Evolutionary conservation across 2,888 invertebrate species (phyloP).

Genomic region (Protonemura montana): DNA sequence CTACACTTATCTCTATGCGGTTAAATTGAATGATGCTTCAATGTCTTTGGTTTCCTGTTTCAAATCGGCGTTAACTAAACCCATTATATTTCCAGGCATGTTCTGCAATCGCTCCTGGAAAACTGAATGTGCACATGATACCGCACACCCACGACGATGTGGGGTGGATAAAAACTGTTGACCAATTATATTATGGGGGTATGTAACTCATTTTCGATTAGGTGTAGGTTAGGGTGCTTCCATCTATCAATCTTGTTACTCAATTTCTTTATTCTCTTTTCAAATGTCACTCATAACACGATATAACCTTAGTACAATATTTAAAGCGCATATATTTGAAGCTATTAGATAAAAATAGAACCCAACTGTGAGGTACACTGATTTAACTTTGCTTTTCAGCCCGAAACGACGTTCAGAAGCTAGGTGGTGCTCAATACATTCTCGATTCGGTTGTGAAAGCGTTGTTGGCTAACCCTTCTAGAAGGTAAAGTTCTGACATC

Average conservation of each 20-base stretch:
- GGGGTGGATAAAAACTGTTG: constrained; percentile 93
- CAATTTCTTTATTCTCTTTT: too few relatives aligned
- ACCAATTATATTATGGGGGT: constrained; percentile 90
- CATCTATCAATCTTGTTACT: too few relatives aligned
- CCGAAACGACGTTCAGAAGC: constrained; percentile 69
- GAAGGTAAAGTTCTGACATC: neutral
- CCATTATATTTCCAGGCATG: constrained; percentile 67
- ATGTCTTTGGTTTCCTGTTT: too few relatives aligned
- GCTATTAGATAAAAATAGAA: too few relatives aligned
- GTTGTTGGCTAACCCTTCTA: constrained; percentile 70
- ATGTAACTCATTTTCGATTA: neutral
- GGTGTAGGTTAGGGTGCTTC: too few relatives aligned
- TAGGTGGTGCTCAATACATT: constrained; percentile 91
- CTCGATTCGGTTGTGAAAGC: constrained; percentile 83
- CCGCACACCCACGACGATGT: constrained; percentile 94
- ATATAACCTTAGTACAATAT: too few relatives aligned
- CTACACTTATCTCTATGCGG: too few relatives aligned
- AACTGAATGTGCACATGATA: constrained; percentile 80
- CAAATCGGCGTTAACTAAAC: too few relatives aligned
- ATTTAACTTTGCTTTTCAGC: constrained; percentile 53
- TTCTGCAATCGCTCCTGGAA: constrained; percentile 64
- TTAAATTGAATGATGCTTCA: too few relatives aligned
- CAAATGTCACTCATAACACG: too few relatives aligned
- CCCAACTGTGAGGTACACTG: neutral
- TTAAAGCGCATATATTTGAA: too few relatives aligned